These are phyloP conservation scores for Psilopogon haemacephalus DNA, from an alignment of 2,113 vertebrate species.

Conservation along the genomic window DNA sequence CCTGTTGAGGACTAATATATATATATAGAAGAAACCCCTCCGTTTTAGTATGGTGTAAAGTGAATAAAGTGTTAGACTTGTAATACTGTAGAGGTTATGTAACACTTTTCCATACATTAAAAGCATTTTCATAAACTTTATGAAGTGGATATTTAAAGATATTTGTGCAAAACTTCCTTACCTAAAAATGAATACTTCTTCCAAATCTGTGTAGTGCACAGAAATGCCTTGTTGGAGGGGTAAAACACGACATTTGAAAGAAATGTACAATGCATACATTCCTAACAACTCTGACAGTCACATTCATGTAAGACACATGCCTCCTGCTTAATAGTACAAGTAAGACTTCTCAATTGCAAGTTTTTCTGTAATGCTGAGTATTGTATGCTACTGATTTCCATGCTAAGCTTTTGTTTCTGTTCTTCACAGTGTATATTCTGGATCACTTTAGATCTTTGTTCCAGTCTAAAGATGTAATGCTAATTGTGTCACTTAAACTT, in stretches of 20 bases:
- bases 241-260: not conserved
- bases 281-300: not conserved
- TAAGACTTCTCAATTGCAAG: constrained; percentile 30
- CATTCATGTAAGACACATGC: constrained; percentile 41
- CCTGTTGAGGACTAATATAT: constrained; percentile 37
- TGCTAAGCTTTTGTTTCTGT: constrained; percentile 25
- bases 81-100: constrained; percentile 24
- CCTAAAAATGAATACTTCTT: not conserved
- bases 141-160: constrained; percentile 27
- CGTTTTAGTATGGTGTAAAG: constrained; percentile 45
- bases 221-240: constrained; percentile 38
- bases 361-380: constrained; percentile 40
- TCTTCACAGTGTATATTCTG: constrained; percentile 19
- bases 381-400: constrained; percentile 37
- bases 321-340: constrained; percentile 35
- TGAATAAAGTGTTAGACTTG: constrained; percentile 58
- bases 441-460: not conserved
- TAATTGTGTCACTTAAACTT: constrained; percentile 25
- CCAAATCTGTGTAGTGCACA: constrained; percentile 12
- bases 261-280: constrained; percentile 30
- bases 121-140: constrained; percentile 25
- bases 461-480: not conserved
- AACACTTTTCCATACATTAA: constrained; percentile 31
- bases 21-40: not conserved
- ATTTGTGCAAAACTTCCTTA: constrained; percentile 25